phyloP scores from a whole-genome alignment of 2,113 vertebrate genomes.

The Eptatretus burgeri region DNA sequence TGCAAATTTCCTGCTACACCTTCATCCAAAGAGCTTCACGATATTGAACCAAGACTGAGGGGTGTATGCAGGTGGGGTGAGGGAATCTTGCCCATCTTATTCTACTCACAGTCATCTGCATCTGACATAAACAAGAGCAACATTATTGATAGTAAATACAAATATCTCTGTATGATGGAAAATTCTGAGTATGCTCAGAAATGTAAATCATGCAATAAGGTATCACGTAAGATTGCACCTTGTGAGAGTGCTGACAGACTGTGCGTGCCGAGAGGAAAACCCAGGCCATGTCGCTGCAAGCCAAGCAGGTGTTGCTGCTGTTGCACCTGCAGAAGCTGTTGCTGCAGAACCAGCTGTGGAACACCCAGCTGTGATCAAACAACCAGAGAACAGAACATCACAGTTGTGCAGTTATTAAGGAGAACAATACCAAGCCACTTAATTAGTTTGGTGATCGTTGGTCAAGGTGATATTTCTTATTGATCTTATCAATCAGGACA shows the following conservation, averaged over 20 bases:
- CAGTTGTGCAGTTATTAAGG: constrained; percentile 14
- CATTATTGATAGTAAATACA: no score
- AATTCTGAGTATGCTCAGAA: no score
- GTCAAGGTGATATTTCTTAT: background rate
- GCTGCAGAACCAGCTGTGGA: constrained; percentile 99
- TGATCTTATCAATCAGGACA: no score
- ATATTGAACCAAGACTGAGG: no score
- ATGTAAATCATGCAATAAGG: no score
- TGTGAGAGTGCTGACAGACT: background rate
- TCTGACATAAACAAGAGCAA: no score
- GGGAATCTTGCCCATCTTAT: no score
- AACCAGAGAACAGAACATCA: constrained; percentile 9
- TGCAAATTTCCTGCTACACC: no score
- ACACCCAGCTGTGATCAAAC: constrained; percentile 73
- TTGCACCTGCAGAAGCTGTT: constrained; percentile 99
- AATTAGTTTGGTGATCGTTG: background rate
- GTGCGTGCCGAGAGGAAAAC: background rate
- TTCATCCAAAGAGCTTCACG: no score
- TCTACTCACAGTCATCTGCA: no score
- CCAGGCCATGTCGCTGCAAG: constrained; percentile 90
- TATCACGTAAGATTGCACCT: background rate
- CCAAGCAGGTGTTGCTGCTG: constrained; percentile 96
- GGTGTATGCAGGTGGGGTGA: no score
- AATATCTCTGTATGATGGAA: no score
- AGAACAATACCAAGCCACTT: background rate